Conservation (phyloP, 2,888 invertebrate species). For the Epistrophe grossulariae region DNA sequence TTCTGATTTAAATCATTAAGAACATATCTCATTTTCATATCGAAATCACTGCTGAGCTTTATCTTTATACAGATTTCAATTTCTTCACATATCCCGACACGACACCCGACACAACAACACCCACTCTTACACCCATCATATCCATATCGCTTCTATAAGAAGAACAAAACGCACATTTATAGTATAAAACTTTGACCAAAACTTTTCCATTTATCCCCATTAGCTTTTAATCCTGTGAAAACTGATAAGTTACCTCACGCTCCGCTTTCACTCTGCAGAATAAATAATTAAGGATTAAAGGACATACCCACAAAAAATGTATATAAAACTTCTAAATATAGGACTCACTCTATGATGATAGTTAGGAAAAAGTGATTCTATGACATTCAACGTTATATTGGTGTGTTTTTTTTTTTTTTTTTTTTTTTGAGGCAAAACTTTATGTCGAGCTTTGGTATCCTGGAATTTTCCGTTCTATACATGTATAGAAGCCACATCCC, state of each 20-base stretch:
- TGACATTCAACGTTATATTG: conserved; percentile 38
- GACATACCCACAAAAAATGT: neutral
- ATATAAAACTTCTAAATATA: conserved; percentile 4
- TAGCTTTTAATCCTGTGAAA: conserved; percentile 51
- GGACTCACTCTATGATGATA: neutral
- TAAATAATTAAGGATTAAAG: conserved; percentile 54
- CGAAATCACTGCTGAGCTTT: too few species aligned
- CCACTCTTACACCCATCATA: too few species aligned
- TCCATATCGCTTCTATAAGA: neutral
- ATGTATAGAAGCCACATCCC: conserved; percentile 3
- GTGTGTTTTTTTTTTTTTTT: conserved; percentile 4
- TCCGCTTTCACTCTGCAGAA: conserved; percentile 18
- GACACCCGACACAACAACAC: too few species aligned
- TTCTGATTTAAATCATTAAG: too few species aligned
- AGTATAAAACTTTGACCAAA: conserved; percentile 22
- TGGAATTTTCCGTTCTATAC: neutral
- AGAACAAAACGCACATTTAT: neutral
- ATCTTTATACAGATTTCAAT: too few species aligned
- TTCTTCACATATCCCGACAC: too few species aligned
- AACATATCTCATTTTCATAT: too few species aligned
- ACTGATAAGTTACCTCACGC: conserved; percentile 47
- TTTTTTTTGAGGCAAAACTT: conserved; percentile 5
- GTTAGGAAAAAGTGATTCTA: conserved; percentile 17
- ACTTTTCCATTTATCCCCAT: conserved; percentile 33
- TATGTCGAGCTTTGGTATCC: conserved; percentile 21